Evolutionary conservation across 2,888 invertebrate species (phyloP), one percentile per base, ranked within the genome.

Genomic region (Elmis aenea): DNA sequence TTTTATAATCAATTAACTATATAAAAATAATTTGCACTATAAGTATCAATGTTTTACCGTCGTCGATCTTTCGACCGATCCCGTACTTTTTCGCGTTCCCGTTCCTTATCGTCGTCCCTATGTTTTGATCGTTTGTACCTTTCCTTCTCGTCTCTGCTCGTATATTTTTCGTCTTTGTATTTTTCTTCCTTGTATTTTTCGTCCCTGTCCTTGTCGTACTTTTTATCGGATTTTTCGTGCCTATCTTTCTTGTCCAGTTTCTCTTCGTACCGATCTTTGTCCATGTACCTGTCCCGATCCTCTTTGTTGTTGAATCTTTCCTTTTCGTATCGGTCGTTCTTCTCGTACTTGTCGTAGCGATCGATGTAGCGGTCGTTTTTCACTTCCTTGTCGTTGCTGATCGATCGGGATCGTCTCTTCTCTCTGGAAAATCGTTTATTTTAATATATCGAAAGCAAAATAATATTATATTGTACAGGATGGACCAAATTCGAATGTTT

Each of bases 381-480:
- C 4, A 47, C 41, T 5, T 64, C 63, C 14, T 65, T 61, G 9
- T 69, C 68, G 40, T 66, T 65, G 42, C 62, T 68, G 6, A 62
- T 60, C 2, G 71, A 69, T 22, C 69, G 52, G 3, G 69, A 68
- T 28, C 68, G 56, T 23, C 67, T 61, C 45, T 66, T 69, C 22
- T 70, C 69, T 46, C 70, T 69, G 43, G 23, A 58, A 48, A 33
- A 40, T 36, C 16, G n/a, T n/a, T n/a, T n/a, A n/a, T 26, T n/a
- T 9, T 10, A 20, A 12, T 32, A 49, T 67, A 66, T 42, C 26
- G 55, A 55, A 38, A 32, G 36, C 32, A 33, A 25, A 38, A 11
- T 9, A 31, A 15, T 12, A 26, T 18, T n/a, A 38, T 6, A 14
- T 25, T 11, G n/a, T 13, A 25, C 36, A 12, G 11, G 10, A 23